phyloP scores from a whole-genome alignment of 2,113 vertebrate genomes.

The Bettongia penicillata region DNA sequence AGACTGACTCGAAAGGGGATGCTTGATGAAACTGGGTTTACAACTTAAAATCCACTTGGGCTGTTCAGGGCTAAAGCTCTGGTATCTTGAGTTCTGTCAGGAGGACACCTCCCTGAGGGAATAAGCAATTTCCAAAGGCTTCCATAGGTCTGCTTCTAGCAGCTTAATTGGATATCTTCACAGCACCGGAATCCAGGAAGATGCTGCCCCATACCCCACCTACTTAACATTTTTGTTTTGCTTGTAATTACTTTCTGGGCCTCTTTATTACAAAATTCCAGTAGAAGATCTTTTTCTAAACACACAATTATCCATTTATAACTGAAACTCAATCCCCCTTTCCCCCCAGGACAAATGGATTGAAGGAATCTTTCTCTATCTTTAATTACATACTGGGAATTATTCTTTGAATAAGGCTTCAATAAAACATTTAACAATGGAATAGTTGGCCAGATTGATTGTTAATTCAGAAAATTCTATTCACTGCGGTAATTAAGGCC shows the following conservation, averaged over 20 bases:
- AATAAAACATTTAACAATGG: background rate
- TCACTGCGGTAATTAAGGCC: conserved; percentile 4
- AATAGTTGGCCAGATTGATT: background rate
- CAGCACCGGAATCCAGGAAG: background rate
- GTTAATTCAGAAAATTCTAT: conserved; percentile 17
- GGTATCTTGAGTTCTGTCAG: background rate
- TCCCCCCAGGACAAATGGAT: background rate
- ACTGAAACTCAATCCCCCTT: background rate
- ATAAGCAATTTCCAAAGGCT: background rate
- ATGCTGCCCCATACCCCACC: background rate
- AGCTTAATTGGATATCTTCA: background rate
- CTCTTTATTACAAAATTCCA: background rate
- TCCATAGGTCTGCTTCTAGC: background rate
- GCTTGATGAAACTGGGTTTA: background rate
- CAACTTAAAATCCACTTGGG: background rate
- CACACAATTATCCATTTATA: background rate
- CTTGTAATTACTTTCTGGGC: background rate
- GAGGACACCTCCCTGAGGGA: background rate
- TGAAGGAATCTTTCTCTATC: background rate
- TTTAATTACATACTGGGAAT: background rate
- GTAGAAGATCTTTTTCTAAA: background rate
- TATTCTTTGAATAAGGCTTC: background rate
- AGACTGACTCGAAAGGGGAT: background rate
- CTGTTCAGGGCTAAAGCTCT: background rate
- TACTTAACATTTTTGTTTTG: background rate